These are phyloP conservation scores for Petaurus breviceps DNA, from an alignment of 2,113 vertebrate genomes.

Conservation along the genomic window DNA sequence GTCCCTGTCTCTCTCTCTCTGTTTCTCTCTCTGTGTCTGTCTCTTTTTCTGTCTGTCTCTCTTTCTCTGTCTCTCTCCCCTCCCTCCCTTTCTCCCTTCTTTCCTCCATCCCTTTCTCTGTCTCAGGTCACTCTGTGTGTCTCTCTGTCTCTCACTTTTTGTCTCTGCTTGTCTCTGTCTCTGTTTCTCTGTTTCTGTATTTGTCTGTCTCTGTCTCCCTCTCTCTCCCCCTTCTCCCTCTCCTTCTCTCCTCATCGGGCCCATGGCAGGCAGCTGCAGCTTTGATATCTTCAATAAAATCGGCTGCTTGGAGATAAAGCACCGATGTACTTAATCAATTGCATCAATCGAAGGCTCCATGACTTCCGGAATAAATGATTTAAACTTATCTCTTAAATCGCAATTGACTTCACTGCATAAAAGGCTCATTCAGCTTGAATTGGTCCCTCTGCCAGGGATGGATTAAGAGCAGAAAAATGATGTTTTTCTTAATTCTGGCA, in stretches of 20 bases:
- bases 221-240: background rate
- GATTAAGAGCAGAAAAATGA: slow-evolving; percentile 38
- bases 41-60: too few relatives aligned
- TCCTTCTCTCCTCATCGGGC: background rate
- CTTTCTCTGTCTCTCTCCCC: background rate
- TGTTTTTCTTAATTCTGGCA: background rate
- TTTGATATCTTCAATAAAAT: slow-evolving; percentile 24
- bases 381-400: slow-evolving; percentile 30
- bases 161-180: too few relatives aligned
- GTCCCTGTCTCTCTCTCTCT: too few relatives aligned
- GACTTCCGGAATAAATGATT: slow-evolving; percentile 45
- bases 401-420: slow-evolving; percentile 6
- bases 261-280: background rate
- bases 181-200: too few relatives aligned
- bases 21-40: too few relatives aligned
- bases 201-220: background rate
- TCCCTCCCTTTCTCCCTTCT: too few relatives aligned
- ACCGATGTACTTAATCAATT: background rate
- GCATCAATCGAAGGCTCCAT: slow-evolving; percentile 1
- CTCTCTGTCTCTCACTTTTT: too few relatives aligned
- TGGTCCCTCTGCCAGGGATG: slow-evolving; percentile 34
- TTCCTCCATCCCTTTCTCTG: background rate
- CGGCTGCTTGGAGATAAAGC: background rate
- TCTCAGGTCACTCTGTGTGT: too few relatives aligned
- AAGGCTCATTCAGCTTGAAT: slow-evolving; percentile 15